Evolutionary conservation across 1,140 invertebrate genomes (phyloP), one percentile per base, ranked within the genome.

Genomic region (Drosophila nasuta): DNA sequence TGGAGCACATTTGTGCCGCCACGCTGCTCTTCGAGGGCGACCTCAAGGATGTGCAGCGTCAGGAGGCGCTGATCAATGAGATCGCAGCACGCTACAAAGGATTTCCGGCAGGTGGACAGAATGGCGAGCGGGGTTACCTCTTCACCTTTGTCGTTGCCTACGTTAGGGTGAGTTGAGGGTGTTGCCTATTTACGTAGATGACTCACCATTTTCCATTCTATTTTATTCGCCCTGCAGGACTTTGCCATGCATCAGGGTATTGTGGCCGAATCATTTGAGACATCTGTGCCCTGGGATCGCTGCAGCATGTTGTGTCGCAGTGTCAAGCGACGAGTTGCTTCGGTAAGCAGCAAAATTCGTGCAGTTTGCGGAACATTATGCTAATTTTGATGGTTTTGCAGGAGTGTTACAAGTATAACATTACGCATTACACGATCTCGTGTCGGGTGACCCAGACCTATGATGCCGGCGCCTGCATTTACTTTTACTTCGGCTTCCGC

Each of bases 101-200:
- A 6, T 93, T 99, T 43, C 95, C 97, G 2, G 98, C 96, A 0
- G 98, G 98, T 0, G 97, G 97, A 67, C 96, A 96, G 28, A 99
- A 99, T 91, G 99, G 99, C 0, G 96, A 97, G 92, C 94, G 97
- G 41, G 99, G 99, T 5, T 99, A 99, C 82, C 96, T 97, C 71
- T 93, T 99, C 5, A 99, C 99, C 0, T 99, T 99, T 92, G 97
- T 99, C n/a, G 99, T 99, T 69, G 99, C 98, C 11, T 99, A 99
- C 91, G 96, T 99, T 13, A 95, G 98, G 92, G 97, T 97, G 92
- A 94, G 94, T 93, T 0, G 2, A 5, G 28, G 5, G 1, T 33
- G n/a, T 33, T 5, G n/a, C 5, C 11, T 30, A 10, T 3, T 46
- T 7, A 3, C 0, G 20, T 2, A 35, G n/a, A 6, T 25, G 1